Conservation (phyloP, 2,797 vertebrate species). For the Tolypeutes matacus region DNA sequence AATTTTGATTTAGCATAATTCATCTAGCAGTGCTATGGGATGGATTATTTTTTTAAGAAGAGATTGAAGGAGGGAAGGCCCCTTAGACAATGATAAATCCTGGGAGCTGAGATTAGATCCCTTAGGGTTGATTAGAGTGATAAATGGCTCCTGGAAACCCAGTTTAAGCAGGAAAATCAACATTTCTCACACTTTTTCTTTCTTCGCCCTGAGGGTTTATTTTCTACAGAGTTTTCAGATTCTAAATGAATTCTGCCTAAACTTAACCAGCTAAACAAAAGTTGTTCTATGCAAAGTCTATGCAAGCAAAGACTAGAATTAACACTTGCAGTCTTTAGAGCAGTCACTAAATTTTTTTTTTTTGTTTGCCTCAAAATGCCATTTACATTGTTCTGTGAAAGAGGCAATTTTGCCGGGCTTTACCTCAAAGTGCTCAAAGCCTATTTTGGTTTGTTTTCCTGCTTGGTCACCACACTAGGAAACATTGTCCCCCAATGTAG, state of each 20-base stretch:
- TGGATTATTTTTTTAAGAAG: background rate
- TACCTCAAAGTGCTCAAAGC: background rate
- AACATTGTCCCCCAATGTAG: background rate
- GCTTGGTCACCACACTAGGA: background rate
- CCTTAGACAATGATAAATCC: background rate
- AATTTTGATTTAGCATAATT: constrained; percentile 21
- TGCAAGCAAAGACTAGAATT: background rate
- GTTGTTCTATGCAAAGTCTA: background rate
- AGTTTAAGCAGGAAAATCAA: constrained; percentile 58
- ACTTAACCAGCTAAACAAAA: background rate
- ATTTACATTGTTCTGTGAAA: background rate
- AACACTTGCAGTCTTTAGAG: background rate
- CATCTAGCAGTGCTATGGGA: background rate
- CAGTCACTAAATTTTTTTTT: background rate
- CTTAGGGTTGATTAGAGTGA: background rate
- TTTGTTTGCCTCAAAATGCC: background rate
- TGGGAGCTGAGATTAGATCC: background rate
- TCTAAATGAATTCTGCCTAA: background rate
- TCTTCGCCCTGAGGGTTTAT: background rate
- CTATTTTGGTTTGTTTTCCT: background rate
- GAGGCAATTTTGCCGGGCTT: background rate
- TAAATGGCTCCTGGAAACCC: background rate
- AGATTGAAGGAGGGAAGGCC: background rate
- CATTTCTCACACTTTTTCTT: constrained; percentile 69
- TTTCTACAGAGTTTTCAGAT: constrained; percentile 53